Evolutionary conservation across 2,888 invertebrate genomes (phyloP), one percentile per base, ranked within the genome.

Genomic region (Abrostola tripartita): DNA sequence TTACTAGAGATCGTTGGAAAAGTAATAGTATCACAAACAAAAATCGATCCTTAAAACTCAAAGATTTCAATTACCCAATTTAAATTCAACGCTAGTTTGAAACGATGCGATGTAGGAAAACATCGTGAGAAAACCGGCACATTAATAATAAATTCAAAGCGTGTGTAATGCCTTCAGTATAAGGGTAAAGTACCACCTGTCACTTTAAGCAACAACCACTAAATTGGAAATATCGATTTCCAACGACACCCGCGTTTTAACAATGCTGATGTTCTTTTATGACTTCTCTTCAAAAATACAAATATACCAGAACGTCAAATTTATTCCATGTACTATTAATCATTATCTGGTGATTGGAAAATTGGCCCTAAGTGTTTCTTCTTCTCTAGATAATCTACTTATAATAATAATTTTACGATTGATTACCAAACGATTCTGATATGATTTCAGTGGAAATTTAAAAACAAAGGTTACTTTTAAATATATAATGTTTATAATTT

Each of bases 41-140:
- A 24, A 24, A 24, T 24, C 24, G 24, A 24, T 24, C 4, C 24
- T 24, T 24, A 2, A 4, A 24, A 24, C 24, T 1, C 24, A 24
- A 24, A 24, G 24, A 24, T 24, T 24, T 24, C 24, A 24, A 24
- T 41, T 49, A 12, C 35, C 37, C 55, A 38, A 72, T 69, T 64
- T 51, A 37, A 61, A 65, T 61, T 66, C 47, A 10, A 41, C 54
- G 37, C 51, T 41, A n/a, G 9, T 60, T 51, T 54, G 51, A 37
- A 66, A 69, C 55, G 38, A 67, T 72, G 14, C 55, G 38, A 67
- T 72, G 14, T 44, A 52, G 47, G 47, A 44, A 56, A 60, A 52
- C 5, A 52, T 59, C 41, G 59, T 60, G 14, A 55, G 54, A 44
- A 50, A 65, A 59, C 14, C 47, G 14, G 8, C 38, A 52, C 14